Evolutionary conservation across 1,140 invertebrate species (phyloP).

Genomic region (Drosophila trapezifrons): DNA sequence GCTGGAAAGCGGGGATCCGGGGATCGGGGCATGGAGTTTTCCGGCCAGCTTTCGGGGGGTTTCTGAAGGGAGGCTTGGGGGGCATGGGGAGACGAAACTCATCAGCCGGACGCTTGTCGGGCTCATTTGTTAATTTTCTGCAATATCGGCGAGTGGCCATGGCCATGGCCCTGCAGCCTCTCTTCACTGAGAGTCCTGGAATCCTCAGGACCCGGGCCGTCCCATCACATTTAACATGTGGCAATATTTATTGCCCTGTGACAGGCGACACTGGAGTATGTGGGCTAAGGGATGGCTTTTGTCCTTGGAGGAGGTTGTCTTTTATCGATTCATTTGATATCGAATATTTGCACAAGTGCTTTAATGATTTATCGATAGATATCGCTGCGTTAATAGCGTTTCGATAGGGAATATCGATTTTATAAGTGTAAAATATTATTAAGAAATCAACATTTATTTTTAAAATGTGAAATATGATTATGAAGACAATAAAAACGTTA

Average conservation of each 20-base stretch:
- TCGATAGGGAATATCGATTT: too few relatives aligned
- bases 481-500: too few relatives aligned
- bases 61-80: neutral
- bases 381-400: neutral
- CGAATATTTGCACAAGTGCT: too few relatives aligned
- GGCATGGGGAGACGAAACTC: conserved; percentile 21
- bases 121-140: conserved; percentile 78
- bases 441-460: too few relatives aligned
- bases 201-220: conserved; percentile 1
- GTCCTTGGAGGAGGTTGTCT: neutral
- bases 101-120: conserved; percentile 59
- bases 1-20: conserved; percentile 1
- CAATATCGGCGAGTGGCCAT: conserved; percentile 58
- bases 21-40: conserved; percentile 6
- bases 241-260: conserved; percentile 62
- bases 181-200: neutral
- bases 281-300: conserved; percentile 6
- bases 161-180: neutral
- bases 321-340: neutral
- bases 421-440: too few relatives aligned
- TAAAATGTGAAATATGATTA: too few relatives aligned
- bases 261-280: conserved; percentile 17
- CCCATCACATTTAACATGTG: conserved; percentile 59
- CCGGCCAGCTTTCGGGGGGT: conserved; percentile 3
- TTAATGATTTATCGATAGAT: neutral